These are phyloP conservation scores for Rhabdornis inornatus DNA, from an alignment of 2,113 vertebrate species.

Conservation along the genomic window DNA sequence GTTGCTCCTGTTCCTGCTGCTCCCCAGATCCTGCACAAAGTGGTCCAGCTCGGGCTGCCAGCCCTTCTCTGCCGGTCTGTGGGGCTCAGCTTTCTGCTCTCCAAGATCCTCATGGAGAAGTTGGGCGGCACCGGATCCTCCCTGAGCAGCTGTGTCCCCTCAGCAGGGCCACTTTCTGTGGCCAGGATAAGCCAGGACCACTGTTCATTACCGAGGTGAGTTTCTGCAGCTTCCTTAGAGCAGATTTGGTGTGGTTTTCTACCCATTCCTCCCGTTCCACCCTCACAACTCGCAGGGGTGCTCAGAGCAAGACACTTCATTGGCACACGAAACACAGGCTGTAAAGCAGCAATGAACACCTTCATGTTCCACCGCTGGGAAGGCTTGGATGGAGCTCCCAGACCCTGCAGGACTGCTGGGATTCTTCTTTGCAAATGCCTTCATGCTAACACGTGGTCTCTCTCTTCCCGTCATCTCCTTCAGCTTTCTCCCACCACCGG, in stretches of 20 bases:
- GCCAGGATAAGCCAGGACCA: background rate
- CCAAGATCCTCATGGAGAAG: background rate
- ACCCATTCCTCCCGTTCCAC: background rate
- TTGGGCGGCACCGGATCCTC: background rate
- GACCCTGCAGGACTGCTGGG: background rate
- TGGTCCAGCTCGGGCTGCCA: background rate
- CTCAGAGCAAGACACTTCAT: background rate
- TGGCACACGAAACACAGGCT: background rate
- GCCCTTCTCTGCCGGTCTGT: background rate
- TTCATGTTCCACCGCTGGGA: accelerated
- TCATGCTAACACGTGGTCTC: background rate
- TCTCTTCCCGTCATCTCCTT: background rate
- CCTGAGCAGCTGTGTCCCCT: background rate
- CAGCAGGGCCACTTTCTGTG: background rate
- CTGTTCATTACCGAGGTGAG: background rate
- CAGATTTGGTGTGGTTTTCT: accelerated
- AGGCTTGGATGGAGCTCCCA: background rate
- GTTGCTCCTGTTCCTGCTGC: background rate
- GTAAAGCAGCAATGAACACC: background rate
- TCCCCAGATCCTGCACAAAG: background rate
- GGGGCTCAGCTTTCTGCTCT: background rate
- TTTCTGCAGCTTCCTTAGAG: background rate
- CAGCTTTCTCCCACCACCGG: background rate
- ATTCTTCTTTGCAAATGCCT: background rate
- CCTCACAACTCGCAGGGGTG: background rate